phyloP scores from a whole-genome alignment of 2,797 vertebrate genomes.

The Darevskia nairensis region DNA sequence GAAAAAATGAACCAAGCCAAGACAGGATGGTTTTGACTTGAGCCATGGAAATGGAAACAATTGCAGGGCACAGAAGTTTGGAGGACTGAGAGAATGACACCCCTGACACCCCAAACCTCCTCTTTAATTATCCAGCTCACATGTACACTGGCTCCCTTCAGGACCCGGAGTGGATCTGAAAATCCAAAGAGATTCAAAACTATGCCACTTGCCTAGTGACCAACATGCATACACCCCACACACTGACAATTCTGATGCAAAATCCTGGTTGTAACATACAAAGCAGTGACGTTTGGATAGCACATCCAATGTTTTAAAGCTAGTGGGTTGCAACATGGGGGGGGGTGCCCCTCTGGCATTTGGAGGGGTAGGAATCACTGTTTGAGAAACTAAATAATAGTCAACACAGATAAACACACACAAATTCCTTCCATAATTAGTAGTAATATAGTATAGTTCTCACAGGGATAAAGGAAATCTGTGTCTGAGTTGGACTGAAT shows the following conservation, averaged over 20 bases:
- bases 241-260: background rate
- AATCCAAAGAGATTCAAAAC: background rate
- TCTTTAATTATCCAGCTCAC: background rate
- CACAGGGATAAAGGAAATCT: background rate
- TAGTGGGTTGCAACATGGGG: background rate
- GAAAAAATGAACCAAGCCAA: background rate
- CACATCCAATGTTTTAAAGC: conserved; percentile 15
- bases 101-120: background rate
- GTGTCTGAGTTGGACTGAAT: background rate
- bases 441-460: background rate
- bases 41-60: background rate
- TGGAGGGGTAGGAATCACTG: background rate
- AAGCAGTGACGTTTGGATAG: background rate
- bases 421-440: background rate
- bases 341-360: background rate
- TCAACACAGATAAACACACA: background rate
- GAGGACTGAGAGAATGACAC: background rate
- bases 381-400: background rate
- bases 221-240: background rate
- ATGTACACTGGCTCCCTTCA: background rate
- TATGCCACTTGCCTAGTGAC: background rate
- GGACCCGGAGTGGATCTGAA: background rate
- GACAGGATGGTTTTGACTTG: fast-evolving
- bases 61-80: background rate
- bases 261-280: background rate